These are phyloP conservation scores for Cheilosia impressa DNA, from an alignment of 2,888 invertebrate species.

Conservation along the genomic window DNA sequence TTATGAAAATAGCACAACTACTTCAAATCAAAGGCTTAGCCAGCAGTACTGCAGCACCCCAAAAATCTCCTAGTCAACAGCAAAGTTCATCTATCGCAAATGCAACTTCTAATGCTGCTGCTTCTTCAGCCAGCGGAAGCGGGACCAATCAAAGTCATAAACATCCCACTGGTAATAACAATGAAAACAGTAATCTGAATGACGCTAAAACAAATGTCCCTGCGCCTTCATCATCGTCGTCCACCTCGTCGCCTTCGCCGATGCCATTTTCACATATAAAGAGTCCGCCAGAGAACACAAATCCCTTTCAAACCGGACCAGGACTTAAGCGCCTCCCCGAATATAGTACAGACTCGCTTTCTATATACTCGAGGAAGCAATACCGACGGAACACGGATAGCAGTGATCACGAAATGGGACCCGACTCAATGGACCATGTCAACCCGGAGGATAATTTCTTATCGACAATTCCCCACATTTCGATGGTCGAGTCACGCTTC, in stretches of 20 bases:
- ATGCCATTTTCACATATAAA: constrained; percentile 70
- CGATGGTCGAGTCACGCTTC: constrained; percentile 82
- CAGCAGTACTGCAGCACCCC: constrained; percentile 80
- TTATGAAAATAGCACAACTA: constrained; percentile 84
- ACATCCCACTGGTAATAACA: constrained; percentile 52
- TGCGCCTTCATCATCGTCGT: constrained; percentile 76
- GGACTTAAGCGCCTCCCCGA: constrained; percentile 80
- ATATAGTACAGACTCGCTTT: constrained; percentile 80
- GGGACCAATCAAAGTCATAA: constrained; percentile 63
- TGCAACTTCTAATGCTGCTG: constrained; percentile 47
- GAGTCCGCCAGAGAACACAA: constrained; percentile 57
- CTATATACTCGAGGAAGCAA: constrained; percentile 82
- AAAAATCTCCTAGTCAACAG: constrained; percentile 79
- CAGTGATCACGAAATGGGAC: constrained; percentile 77
- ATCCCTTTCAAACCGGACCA: constrained; percentile 71
- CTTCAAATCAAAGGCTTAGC: constrained; percentile 84
- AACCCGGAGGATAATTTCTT: constrained; percentile 83
- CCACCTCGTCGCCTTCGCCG: constrained; percentile 65
- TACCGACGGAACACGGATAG: constrained; percentile 79
- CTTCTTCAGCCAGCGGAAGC: constrained; percentile 50
- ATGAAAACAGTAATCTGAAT: constrained; percentile 61
- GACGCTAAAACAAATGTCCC: constrained; percentile 65
- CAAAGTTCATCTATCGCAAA: constrained; percentile 70
- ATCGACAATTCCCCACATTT: constrained; percentile 82
- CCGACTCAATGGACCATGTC: constrained; percentile 81